Conservation (phyloP, 1,140 invertebrate species). For the Drosophila tristis region DNA sequence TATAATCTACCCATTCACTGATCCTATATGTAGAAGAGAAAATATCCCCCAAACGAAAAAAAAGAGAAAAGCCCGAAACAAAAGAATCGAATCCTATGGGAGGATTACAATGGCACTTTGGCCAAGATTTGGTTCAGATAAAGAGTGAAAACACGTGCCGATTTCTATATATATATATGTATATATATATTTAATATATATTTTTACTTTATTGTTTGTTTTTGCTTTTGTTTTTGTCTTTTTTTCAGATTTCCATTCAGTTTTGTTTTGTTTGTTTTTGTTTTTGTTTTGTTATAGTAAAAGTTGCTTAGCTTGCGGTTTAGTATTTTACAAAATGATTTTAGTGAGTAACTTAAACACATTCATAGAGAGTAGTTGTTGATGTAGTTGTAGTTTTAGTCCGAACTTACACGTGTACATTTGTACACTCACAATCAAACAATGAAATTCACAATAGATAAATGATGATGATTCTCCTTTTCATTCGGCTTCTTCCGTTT, state of each 20-base stretch:
- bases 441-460: constrained; percentile 70
- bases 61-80: neutral
- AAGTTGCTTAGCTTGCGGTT: constrained; percentile 70
- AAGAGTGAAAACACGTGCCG: constrained; percentile 24
- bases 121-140: neutral
- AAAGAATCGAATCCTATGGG: neutral
- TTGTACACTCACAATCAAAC: constrained; percentile 71
- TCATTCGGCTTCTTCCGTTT: constrained; percentile 18
- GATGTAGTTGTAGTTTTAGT: constrained; percentile 37
- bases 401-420: constrained; percentile 51
- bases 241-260: constrained; percentile 29
- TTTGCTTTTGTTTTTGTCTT: constrained; percentile 27
- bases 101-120: neutral
- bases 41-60: neutral
- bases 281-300: constrained; percentile 49
- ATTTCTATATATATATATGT: constrained; percentile 41
- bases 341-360: constrained; percentile 66
- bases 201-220: constrained; percentile 52
- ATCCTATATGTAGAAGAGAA: neutral
- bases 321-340: constrained; percentile 81
- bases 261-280: no score
- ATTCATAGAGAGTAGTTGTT: constrained; percentile 60
- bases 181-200: constrained; percentile 53
- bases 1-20: constrained; percentile 39
- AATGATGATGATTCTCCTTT: constrained; percentile 36